Evolutionary conservation across 2,888 invertebrate genomes (phyloP).

Genomic region (Drosophila nigricruria): DNA sequence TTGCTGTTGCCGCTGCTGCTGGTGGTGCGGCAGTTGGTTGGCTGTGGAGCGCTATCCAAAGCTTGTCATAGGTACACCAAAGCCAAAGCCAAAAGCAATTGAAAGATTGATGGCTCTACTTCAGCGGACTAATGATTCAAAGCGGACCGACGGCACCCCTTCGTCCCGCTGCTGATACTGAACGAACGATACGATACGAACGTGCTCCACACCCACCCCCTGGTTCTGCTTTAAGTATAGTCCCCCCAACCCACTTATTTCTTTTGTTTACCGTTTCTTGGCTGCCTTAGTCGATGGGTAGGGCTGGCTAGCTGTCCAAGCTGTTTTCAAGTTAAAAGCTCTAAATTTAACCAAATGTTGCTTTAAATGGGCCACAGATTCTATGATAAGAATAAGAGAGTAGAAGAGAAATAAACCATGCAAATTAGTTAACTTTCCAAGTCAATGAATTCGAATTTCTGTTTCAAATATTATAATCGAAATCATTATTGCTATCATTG

Average conservation of each 20-base stretch:
- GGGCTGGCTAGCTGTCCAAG: constrained; percentile 27
- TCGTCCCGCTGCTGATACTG: constrained; percentile 21
- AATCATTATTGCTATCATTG: not conserved
- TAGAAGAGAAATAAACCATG: not conserved
- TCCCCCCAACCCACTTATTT: not conserved
- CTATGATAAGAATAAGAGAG: not conserved
- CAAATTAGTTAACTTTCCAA: constrained; percentile 3
- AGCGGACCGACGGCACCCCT: constrained; percentile 41
- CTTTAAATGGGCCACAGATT: constrained; percentile 27
- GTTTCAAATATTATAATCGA: not conserved
- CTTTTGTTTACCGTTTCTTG: constrained; percentile 35
- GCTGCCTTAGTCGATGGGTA: constrained; percentile 27
- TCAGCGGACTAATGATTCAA: constrained; percentile 61
- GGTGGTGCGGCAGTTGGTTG: constrained; percentile 2
- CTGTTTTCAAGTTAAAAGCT: constrained; percentile 20
- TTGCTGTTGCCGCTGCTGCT: constrained; percentile 1
- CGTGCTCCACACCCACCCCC: not conserved
- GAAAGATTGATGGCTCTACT: constrained; percentile 66
- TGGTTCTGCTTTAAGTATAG: not conserved
- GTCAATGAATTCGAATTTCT: not conserved
- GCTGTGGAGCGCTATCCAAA: constrained; percentile 31
- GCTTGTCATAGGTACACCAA: constrained; percentile 42
- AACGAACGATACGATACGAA: constrained; percentile 10
- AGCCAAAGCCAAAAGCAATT: constrained; percentile 53
- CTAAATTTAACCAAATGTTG: constrained; percentile 3